phyloP scores from a whole-genome alignment of 2,797 vertebrate genomes.

The Eulemur rubriventer region DNA sequence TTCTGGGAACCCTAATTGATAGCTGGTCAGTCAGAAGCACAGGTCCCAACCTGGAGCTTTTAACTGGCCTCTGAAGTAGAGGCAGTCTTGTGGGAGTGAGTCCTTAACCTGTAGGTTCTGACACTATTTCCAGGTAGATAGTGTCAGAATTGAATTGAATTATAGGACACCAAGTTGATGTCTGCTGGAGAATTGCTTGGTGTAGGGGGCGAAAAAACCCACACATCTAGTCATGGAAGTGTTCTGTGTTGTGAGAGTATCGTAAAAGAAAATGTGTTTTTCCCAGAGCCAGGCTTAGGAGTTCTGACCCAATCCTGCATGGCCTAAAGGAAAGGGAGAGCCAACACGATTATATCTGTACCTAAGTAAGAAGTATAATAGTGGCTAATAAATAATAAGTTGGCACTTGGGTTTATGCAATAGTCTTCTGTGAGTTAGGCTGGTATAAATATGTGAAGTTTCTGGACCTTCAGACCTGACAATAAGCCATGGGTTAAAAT shows the following conservation, averaged over 20 bases:
- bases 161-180: too few species aligned
- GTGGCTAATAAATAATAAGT: neutral
- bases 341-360: neutral
- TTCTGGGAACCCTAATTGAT: neutral
- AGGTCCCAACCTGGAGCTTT: neutral
- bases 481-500: neutral
- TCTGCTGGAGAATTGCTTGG: too few species aligned
- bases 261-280: neutral
- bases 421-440: neutral
- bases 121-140: too few species aligned
- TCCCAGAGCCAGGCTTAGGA: neutral
- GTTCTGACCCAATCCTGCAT: neutral
- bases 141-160: too few species aligned
- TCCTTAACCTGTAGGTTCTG: too few species aligned
- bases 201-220: too few species aligned
- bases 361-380: neutral
- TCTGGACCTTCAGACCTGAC: slow-evolving; percentile 2
- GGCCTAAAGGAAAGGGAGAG: neutral
- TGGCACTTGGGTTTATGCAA: neutral
- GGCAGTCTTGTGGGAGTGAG: too few species aligned
- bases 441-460: neutral
- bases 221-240: too few species aligned
- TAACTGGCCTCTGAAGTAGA: too few species aligned
- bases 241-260: too few species aligned
- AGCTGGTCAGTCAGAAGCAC: neutral